phyloP scores from a whole-genome alignment of 2,888 invertebrate species.

The Melieria omissa region DNA sequence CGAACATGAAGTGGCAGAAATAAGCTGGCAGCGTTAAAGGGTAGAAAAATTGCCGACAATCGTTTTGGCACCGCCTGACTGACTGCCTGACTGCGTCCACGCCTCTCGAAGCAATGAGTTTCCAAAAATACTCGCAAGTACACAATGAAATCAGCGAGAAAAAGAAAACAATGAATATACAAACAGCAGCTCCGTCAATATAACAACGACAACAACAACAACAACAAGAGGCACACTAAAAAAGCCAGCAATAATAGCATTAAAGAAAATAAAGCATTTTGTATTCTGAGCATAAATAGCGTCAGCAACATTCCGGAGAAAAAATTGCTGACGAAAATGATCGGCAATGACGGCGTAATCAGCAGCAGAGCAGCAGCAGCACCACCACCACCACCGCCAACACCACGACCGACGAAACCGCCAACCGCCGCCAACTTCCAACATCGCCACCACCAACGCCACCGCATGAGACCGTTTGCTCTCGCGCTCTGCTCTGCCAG shows the following conservation, averaged over 20 bases:
- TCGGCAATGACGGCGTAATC: not conserved
- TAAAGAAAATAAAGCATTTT: slow-evolving; percentile 2
- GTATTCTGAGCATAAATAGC: slow-evolving; percentile 4
- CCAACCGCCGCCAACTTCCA: no score
- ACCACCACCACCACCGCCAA: no score
- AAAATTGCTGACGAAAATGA: slow-evolving; percentile 1
- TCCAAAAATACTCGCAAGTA: not conserved
- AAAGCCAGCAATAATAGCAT: not conserved
- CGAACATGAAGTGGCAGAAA: no score
- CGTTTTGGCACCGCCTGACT: no score
- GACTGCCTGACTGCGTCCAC: no score
- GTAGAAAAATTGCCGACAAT: no score
- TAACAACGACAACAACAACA: not conserved
- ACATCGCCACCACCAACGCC: no score
- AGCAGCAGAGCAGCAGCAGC: no score
- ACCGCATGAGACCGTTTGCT: not conserved
- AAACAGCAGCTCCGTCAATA: not conserved
- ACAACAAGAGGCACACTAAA: not conserved
- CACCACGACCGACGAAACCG: no score
- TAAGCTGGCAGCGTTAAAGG: no score
- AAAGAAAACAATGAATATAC: not conserved
- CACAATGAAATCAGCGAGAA: not conserved
- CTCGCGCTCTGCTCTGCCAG: not conserved
- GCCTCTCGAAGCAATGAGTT: not conserved
- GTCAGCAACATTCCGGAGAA: slow-evolving; percentile 1